Percentiles rank a stretch among this genome's conserved stretches.
These are phyloP conservation scores for Polydrusus cervinus DNA, from an alignment of 2,888 invertebrate species.

Conservation along the genomic window DNA sequence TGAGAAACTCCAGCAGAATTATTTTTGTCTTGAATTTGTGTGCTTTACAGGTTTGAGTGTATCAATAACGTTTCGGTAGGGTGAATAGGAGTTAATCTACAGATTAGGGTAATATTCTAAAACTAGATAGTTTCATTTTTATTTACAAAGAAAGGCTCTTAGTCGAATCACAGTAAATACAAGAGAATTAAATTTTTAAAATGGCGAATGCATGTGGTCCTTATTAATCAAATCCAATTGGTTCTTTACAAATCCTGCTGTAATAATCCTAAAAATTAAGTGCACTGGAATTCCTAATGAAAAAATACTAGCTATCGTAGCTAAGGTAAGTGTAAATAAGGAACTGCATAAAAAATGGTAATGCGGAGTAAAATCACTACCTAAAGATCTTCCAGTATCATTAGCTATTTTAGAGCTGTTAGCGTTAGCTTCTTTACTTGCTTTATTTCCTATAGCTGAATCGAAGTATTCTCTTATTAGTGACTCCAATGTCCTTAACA, in stretches of 20 bases:
- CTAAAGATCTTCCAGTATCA: too few relatives aligned
- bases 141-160: constrained; percentile 41
- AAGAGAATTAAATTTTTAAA: constrained; percentile 14
- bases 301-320: too few relatives aligned
- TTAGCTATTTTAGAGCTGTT: too few relatives aligned
- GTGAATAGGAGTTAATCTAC: background rate
- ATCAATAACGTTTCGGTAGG: constrained; percentile 17
- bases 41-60: constrained; percentile 30
- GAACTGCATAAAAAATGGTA: too few relatives aligned
- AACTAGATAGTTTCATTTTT: constrained; percentile 6
- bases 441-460: too few relatives aligned
- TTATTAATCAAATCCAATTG: background rate
- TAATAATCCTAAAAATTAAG: too few relatives aligned
- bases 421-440: too few relatives aligned
- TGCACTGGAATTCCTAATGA: too few relatives aligned
- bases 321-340: too few relatives aligned
- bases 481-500: too few relatives aligned
- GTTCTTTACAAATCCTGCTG: background rate
- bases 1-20: background rate
- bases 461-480: too few relatives aligned
- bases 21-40: constrained; percentile 10
- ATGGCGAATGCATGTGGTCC: background rate
- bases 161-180: constrained; percentile 39
- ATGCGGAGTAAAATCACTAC: too few relatives aligned
- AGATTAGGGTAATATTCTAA: constrained; percentile 18